Percentiles rank a stretch among this genome's conserved stretches.
phyloP scores from a whole-genome alignment of 2,888 invertebrate genomes.

The Piscicola geometra region DNA sequence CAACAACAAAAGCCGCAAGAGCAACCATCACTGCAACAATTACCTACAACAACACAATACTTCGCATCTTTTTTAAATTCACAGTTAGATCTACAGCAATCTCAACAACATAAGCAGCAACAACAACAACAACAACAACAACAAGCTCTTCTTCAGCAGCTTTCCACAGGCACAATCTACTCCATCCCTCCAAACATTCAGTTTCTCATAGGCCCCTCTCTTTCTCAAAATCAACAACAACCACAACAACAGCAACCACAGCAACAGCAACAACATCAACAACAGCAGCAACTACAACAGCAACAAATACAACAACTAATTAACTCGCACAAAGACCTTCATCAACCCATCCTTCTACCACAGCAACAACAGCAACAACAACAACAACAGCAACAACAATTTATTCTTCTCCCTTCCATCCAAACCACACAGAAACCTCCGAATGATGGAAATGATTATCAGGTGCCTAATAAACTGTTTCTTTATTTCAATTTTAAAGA shows the following conservation, averaged over 20 bases:
- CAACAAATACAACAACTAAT: neutral
- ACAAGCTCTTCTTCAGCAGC: neutral
- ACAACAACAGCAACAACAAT: slow-evolving; percentile 24
- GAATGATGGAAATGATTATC: too few species aligned
- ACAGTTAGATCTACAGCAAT: slow-evolving; percentile 18
- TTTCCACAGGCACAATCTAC: neutral
- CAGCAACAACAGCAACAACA: neutral
- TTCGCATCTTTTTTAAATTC: neutral
- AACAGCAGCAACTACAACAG: neutral
- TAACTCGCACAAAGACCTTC: neutral
- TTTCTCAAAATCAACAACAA: slow-evolving; percentile 1
- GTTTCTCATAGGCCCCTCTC: slow-evolving; percentile 9
- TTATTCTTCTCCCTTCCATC: slow-evolving; percentile 9
- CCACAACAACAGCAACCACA: slow-evolving; percentile 17
- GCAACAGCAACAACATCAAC: neutral
- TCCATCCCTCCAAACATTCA: slow-evolving; percentile 14
- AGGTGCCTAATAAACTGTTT: neutral
- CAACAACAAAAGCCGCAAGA: neutral
- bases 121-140: slow-evolving; percentile 18
- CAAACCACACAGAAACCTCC: slow-evolving; percentile 8
- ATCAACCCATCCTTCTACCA: neutral
- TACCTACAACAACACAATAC: neutral
- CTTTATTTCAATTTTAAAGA: neutral
- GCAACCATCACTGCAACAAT: slow-evolving; percentile 3
- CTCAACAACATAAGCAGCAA: neutral